phyloP scores from a whole-genome alignment of 2,888 invertebrate species.

The Miltochrista miniata region DNA sequence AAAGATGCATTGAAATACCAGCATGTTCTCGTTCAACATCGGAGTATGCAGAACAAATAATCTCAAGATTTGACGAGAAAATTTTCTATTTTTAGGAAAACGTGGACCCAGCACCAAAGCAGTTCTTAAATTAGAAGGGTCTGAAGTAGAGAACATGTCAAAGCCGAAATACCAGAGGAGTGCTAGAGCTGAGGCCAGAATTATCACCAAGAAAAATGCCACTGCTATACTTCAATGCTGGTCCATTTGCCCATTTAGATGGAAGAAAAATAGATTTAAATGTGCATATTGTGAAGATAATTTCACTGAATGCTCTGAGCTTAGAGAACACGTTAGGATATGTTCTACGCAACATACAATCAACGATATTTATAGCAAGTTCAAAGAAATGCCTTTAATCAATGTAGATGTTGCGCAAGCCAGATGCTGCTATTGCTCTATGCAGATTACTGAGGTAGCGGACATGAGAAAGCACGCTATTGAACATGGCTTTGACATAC shows the following conservation, averaged over 20 bases:
- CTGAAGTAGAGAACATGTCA: slow-evolving; percentile 28
- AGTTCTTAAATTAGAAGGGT: slow-evolving; percentile 42
- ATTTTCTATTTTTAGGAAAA: slow-evolving; percentile 79
- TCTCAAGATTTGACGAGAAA: slow-evolving; percentile 37
- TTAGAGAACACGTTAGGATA: slow-evolving; percentile 60
- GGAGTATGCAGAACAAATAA: slow-evolving; percentile 2
- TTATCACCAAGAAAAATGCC: slow-evolving; percentile 72
- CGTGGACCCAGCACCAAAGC: slow-evolving; percentile 47
- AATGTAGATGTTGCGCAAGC: slow-evolving; percentile 69
- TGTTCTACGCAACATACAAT: slow-evolving; percentile 57
- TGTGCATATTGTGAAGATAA: slow-evolving; percentile 72
- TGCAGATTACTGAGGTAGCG: slow-evolving; percentile 46
- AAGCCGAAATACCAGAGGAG: slow-evolving; percentile 64
- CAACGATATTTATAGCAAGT: slow-evolving; percentile 72
- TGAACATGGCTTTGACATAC: slow-evolving; percentile 59
- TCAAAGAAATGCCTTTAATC: slow-evolving; percentile 73
- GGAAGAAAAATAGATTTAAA: slow-evolving; percentile 71
- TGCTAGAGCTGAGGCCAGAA: slow-evolving; percentile 64
- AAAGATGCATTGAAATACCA: too few relatives aligned
- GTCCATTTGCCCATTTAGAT: slow-evolving; percentile 69
- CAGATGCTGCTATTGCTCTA: slow-evolving; percentile 56
- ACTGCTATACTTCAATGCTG: slow-evolving; percentile 66
- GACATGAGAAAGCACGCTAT: slow-evolving; percentile 64
- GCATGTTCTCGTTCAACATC: too few relatives aligned
- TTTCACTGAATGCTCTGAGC: slow-evolving; percentile 59